Base-by-base conservation (phyloP, 2,797 vertebrate genomes). In the Parauchenoglanis ngamensis region DNA sequence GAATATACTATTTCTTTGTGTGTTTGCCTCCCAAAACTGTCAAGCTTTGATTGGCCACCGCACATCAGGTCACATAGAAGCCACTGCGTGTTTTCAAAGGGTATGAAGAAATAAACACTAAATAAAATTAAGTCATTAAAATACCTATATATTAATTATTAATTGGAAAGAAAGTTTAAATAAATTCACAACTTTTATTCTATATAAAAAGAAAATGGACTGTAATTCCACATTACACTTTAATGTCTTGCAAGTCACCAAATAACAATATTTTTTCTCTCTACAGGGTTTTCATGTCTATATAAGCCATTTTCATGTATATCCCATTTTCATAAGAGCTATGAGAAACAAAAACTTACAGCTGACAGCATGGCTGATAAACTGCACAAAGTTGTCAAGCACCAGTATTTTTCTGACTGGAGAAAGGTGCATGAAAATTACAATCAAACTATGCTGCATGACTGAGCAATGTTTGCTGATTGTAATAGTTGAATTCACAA, bases 281-380 rank as follows among this genome's bases (percentile, higher is more conserved):
- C 78, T 63, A 21, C 89, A 95, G 95, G 89, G 94, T 68, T 94
- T 93, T 84, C 89, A 21, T 80, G 35, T 61, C 19, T 61, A 19
- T 61, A 0, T 61, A 80, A 15, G 31, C 31, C 93, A 91, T 89
- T 91, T 92, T 90, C 95, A 91, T 89, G 90, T 94, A 73, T 94
- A 92, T 83, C 87, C 92, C 12, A 92, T 92, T 0, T 93, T 94
- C 85, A 93, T 95, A 87, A 92, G 93, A 92, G 94, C 92, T 8
- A 92, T 94, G 49, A 91, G 94, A 57, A 94, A 92, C 90, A 93
- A 95, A 84, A 83, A 92, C 0, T 1, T 72, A 31, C 68, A 95
- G 82, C 87, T 92, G 59, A 67, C 81, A 4, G 91, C 84, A 63
- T 89, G 94, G 67, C 88, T 68, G 35, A 87, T 73, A 25, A 67